These are phyloP conservation scores for Monochamus saltuarius DNA, from an alignment of 1,140 invertebrate genomes.

Conservation along the genomic window DNA sequence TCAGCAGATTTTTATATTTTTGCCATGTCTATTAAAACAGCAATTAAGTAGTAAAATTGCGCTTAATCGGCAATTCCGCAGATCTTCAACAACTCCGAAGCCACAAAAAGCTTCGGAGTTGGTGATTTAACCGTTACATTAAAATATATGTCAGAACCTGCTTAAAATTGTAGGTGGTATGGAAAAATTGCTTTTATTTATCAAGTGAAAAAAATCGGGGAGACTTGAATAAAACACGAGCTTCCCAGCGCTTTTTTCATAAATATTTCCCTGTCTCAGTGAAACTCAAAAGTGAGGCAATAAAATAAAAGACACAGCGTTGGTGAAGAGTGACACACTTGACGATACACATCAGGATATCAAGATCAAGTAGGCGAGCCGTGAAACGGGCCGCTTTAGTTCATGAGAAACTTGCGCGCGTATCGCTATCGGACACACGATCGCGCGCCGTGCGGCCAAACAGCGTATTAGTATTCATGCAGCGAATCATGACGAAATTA, in stretches of 20 bases:
- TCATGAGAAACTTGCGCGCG: conserved; percentile 36
- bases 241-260: not conserved
- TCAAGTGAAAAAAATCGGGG: too few species aligned
- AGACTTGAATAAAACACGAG: too few species aligned
- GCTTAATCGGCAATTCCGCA: too few species aligned
- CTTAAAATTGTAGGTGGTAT: too few species aligned
- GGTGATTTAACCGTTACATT: too few species aligned
- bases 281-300: conserved; percentile 22
- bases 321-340: conserved; percentile 15
- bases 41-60: too few species aligned
- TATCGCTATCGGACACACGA: conserved; percentile 28
- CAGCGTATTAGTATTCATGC: conserved; percentile 41
- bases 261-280: conserved; percentile 3
- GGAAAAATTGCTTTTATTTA: too few species aligned
- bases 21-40: too few species aligned
- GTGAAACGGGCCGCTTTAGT: conserved; percentile 37
- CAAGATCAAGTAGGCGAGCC: conserved; percentile 33
- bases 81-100: too few species aligned
- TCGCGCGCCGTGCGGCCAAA: conserved; percentile 30
- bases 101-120: too few species aligned
- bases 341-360: conserved; percentile 30
- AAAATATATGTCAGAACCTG: too few species aligned
- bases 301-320: conserved; percentile 26
- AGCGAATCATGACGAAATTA: conserved; percentile 29
- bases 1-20: too few species aligned